phyloP scores from a whole-genome alignment of 1,140 invertebrate species.

The roundworm (Caenorhabditis elegans) region WBcel235 BX284605.5:12933501-12934000 shows the following conservation, averaged over 20 bases:
- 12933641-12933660: too few species aligned
- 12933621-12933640: too few species aligned
- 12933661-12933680: too few species aligned
- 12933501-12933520: slow-evolving; percentile 25
- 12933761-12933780: slow-evolving; percentile 30
- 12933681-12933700: neutral
- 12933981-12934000: neutral
- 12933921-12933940: neutral
- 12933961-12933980: neutral
- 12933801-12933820: neutral
- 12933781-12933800: slow-evolving; percentile 34
- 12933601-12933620: too few species aligned
- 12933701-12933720: slow-evolving; percentile 32
- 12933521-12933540: neutral
- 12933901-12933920: slow-evolving; percentile 6
- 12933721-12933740: neutral
- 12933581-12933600: too few species aligned
- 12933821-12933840: neutral
- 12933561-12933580: too few species aligned
- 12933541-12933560: too few species aligned
- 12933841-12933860: neutral
- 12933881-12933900: neutral
- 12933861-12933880: neutral
- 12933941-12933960: neutral
- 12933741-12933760: slow-evolving; percentile 32